Evolutionary conservation across 1,140 invertebrate genomes (phyloP).

Genomic region (Drosophila setifemur): DNA sequence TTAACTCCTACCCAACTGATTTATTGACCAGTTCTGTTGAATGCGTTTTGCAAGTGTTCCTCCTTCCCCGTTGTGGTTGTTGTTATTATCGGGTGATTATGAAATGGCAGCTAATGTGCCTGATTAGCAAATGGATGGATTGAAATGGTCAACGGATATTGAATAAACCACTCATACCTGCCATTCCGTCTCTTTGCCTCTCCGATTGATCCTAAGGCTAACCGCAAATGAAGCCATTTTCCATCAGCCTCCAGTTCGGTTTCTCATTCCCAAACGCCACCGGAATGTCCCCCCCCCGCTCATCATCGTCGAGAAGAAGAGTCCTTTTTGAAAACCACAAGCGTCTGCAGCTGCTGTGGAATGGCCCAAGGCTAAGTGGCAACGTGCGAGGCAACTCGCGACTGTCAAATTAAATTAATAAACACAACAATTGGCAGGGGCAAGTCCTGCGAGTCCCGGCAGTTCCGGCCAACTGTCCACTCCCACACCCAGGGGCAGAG

Average conservation of each 20-base stretch:
- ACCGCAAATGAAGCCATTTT: constrained; percentile 44
- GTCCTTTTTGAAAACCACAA: constrained; percentile 39
- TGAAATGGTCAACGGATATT: constrained; percentile 32
- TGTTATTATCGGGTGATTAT: constrained; percentile 41
- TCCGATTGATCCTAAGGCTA: constrained; percentile 16
- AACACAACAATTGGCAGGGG: constrained; percentile 73
- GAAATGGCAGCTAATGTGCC: constrained; percentile 31
- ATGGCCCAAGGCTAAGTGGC: constrained; percentile 47
- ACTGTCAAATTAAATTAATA: constrained; percentile 80
- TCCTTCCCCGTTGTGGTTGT: background rate
- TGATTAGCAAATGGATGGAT: constrained; percentile 56
- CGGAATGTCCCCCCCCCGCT: background rate
- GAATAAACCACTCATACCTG: constrained; percentile 28
- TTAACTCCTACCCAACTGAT: constrained; percentile 21
- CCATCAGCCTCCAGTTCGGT: background rate
- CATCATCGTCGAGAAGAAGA: background rate
- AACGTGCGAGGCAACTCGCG: constrained; percentile 52
- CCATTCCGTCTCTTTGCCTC: background rate
- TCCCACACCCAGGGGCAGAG: constrained; percentile 37
- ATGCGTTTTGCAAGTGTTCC: constrained; percentile 13
- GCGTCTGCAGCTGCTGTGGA: constrained; percentile 55
- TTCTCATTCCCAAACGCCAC: background rate
- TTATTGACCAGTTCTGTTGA: constrained; percentile 51
- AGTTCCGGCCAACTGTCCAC: constrained; percentile 62
- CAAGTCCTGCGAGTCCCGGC: constrained; percentile 4